A percentile compares a stretch with the other conserved stretches of the same genome.
These are phyloP conservation scores for Archips xylosteana DNA, from an alignment of 2,888 invertebrate species.

Conservation along the genomic window DNA sequence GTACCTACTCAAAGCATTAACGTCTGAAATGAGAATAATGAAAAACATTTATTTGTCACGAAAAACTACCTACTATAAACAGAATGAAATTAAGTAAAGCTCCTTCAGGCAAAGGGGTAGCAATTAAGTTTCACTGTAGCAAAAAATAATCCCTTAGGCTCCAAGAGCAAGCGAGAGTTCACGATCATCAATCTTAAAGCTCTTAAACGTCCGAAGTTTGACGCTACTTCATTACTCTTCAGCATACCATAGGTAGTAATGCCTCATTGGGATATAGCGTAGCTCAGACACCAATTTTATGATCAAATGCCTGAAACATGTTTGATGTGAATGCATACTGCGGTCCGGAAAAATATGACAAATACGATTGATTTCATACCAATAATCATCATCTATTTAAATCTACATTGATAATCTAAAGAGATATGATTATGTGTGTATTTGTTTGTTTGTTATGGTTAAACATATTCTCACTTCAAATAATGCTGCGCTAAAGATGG, in stretches of 20 bases:
- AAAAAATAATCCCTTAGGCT: slow-evolving; percentile 36
- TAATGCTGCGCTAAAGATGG: no score
- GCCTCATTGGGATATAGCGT: slow-evolving; percentile 35
- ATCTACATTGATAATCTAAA: no score
- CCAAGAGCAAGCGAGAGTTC: slow-evolving; percentile 40
- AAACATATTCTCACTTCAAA: no score
- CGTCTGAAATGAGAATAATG: background rate
- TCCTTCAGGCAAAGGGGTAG: slow-evolving; percentile 1
- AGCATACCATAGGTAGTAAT: slow-evolving; percentile 47
- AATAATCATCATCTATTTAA: no score
- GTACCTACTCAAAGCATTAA: no score
- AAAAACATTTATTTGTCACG: background rate
- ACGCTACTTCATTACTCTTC: slow-evolving; percentile 61
- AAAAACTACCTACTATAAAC: background rate
- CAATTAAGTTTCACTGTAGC: slow-evolving; percentile 28
- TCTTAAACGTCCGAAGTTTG: slow-evolving; percentile 67
- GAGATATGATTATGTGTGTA: no score
- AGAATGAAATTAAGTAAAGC: background rate
- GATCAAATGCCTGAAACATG: background rate
- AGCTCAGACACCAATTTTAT: background rate
- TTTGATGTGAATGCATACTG: background rate
- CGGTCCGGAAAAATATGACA: no score
- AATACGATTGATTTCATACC: no score
- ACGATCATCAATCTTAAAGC: slow-evolving; percentile 63
- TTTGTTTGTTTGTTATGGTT: no score